Conservation (phyloP, 2,888 invertebrate species). For the Drosophila mimetica region DNA sequence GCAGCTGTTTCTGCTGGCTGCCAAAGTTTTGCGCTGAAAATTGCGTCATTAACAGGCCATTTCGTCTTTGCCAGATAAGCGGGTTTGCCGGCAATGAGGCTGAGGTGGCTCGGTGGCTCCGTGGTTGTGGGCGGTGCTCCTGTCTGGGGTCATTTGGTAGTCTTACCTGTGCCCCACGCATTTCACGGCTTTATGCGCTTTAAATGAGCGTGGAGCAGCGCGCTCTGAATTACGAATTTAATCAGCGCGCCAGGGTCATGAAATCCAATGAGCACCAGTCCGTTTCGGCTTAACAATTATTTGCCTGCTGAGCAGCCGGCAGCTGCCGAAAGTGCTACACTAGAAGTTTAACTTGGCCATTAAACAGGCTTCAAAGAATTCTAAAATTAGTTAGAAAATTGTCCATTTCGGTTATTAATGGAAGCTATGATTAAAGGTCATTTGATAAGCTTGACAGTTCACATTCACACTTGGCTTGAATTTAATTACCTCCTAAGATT, state of each 20-base stretch:
- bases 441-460: too few relatives aligned
- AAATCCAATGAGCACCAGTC: slow-evolving; percentile 46
- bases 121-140: not conserved
- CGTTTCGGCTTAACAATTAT: slow-evolving; percentile 45
- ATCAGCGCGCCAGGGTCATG: slow-evolving; percentile 53
- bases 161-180: slow-evolving; percentile 49
- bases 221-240: slow-evolving; percentile 60
- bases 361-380: not conserved
- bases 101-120: slow-evolving; percentile 10
- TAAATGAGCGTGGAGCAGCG: slow-evolving; percentile 57
- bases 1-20: slow-evolving; percentile 40
- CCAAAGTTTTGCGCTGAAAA: slow-evolving; percentile 62
- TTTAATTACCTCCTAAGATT: too few relatives aligned
- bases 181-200: slow-evolving; percentile 63
- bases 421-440: too few relatives aligned
- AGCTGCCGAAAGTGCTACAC: slow-evolving; percentile 8
- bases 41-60: slow-evolving; percentile 80
- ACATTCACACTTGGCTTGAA: too few relatives aligned
- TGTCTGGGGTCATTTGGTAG: slow-evolving; percentile 54
- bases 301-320: slow-evolving; percentile 23
- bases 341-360: not conserved
- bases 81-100: slow-evolving; percentile 16
- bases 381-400: not conserved
- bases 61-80: slow-evolving; percentile 56
- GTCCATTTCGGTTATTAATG: too few relatives aligned